Evolutionary conservation across 2,888 invertebrate species (phyloP).

Genomic region (Aspidiotus rigidus): DNA sequence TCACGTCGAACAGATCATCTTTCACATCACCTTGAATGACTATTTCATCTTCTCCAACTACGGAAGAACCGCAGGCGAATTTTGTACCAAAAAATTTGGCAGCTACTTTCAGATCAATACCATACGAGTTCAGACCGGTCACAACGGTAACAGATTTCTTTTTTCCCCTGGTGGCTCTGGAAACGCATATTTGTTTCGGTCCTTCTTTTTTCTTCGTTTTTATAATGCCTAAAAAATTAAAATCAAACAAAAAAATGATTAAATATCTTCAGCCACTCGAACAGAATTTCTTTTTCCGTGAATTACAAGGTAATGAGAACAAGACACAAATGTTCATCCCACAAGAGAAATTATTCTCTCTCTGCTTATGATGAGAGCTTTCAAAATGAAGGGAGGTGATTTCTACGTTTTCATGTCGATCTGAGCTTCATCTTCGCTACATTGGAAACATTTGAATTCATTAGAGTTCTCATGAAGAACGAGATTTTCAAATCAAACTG

Average conservation of each 20-base stretch:
- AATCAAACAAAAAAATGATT: background rate
- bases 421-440: too few relatives aligned
- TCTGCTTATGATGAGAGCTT: too few relatives aligned
- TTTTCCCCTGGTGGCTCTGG: slow-evolving; percentile 88
- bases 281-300: too few relatives aligned
- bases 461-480: too few relatives aligned
- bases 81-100: slow-evolving; percentile 95
- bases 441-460: too few relatives aligned
- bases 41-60: slow-evolving; percentile 97
- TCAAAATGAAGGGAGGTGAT: too few relatives aligned
- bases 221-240: slow-evolving; percentile 61
- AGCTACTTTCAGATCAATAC: slow-evolving; percentile 94
- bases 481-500: too few relatives aligned
- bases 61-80: slow-evolving; percentile 98
- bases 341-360: too few relatives aligned
- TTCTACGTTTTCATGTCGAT: too few relatives aligned
- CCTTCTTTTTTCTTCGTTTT: slow-evolving; percentile 90
- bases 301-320: too few relatives aligned
- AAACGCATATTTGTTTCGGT: slow-evolving; percentile 71
- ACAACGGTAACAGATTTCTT: slow-evolving; percentile 98
- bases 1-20: slow-evolving; percentile 93
- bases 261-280: too few relatives aligned
- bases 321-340: too few relatives aligned
- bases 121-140: slow-evolving; percentile 87
- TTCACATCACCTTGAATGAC: slow-evolving; percentile 99